Evolutionary conservation across 64 coral and sea anemone genomes (phyloP).

Genomic region (Dendrophyllia cribrosa): DNA sequence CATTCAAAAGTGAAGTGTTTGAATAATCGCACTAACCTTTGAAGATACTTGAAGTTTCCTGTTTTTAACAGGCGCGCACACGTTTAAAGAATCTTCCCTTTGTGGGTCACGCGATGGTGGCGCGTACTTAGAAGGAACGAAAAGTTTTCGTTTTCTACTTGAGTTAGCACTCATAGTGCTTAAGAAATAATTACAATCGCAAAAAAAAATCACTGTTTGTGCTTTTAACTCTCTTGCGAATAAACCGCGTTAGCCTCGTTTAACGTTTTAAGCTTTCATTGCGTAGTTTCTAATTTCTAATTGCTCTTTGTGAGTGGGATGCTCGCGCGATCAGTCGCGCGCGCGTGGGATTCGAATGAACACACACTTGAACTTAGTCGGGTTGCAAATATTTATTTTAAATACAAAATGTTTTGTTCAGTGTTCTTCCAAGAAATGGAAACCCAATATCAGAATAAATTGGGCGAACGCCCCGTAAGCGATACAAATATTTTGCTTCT

Average conservation of each 20-base stretch:
- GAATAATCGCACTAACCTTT: neutral
- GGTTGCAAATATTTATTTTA: no score
- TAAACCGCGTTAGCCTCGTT: neutral
- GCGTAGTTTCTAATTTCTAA: no score
- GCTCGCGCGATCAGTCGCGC: no score
- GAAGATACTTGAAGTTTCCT: neutral
- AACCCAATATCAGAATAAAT: no score
- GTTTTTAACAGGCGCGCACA: neutral
- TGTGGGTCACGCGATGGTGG: constrained; percentile 12
- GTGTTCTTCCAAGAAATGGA: no score
- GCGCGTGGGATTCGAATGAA: no score
- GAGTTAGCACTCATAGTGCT: neutral
- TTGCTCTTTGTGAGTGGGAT: no score
- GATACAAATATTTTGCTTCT: no score
- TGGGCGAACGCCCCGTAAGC: no score
- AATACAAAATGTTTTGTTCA: no score
- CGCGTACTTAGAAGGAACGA: neutral
- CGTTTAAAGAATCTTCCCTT: neutral
- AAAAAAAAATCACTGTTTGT: neutral
- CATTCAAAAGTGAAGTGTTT: no score
- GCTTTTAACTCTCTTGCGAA: neutral
- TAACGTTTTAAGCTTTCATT: neutral
- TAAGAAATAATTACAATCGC: neutral
- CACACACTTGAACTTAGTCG: no score
- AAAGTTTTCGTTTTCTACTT: constrained; percentile 37